Percentiles rank a stretch among this genome's conserved stretches.
phyloP scores from a whole-genome alignment of 1,140 invertebrate species.

The Varroa destructor region DNA sequence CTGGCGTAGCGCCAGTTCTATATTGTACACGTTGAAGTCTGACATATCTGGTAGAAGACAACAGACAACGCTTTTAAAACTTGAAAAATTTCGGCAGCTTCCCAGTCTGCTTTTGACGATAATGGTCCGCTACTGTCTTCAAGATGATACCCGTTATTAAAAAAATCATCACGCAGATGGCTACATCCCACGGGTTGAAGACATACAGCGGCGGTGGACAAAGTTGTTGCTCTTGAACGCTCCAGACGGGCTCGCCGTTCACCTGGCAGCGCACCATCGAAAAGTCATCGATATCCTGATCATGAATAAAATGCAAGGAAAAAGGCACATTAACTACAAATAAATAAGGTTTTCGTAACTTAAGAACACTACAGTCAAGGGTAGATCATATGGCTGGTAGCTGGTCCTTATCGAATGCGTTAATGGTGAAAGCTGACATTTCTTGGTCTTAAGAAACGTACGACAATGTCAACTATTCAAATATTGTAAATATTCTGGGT shows the following conservation, averaged over 20 bases:
- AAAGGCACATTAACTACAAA: neutral
- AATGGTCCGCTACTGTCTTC: neutral
- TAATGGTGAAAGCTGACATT: too few relatives aligned
- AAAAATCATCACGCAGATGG: neutral
- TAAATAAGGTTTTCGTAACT: neutral
- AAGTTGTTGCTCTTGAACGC: neutral
- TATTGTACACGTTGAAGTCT: too few relatives aligned
- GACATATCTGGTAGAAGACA: too few relatives aligned
- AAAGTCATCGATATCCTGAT: slow-evolving; percentile 18
- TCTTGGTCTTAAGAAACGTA: too few relatives aligned
- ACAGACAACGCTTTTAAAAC: neutral
- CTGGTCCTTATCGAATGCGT: too few relatives aligned
- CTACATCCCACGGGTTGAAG: slow-evolving; percentile 15
- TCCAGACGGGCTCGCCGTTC: neutral
- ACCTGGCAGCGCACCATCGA: neutral
- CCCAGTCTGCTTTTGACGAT: slow-evolving; percentile 11
- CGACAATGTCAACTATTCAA: too few relatives aligned
- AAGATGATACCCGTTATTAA: neutral
- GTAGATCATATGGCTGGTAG: too few relatives aligned
- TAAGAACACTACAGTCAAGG: too few relatives aligned
- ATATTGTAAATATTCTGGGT: too few relatives aligned
- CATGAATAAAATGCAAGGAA: neutral
- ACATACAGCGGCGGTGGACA: slow-evolving; percentile 11
- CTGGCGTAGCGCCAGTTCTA: too few relatives aligned
- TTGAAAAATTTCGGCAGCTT: slow-evolving; percentile 16